Conservation (phyloP, 1,140 invertebrate species). For the Drosophila quadrilineata region DNA sequence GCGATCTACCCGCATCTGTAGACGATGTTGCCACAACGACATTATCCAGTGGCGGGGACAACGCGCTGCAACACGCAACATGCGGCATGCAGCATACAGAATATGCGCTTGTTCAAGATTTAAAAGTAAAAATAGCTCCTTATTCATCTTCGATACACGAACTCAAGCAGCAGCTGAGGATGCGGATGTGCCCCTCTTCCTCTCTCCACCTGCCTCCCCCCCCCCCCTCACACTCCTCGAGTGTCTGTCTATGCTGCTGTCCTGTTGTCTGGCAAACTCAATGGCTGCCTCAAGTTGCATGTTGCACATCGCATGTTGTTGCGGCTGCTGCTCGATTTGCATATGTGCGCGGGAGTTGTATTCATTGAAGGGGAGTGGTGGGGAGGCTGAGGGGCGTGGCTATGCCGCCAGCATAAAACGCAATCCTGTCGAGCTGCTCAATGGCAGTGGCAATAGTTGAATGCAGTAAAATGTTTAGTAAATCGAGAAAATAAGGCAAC, state of each 20-base stretch:
- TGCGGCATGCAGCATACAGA: not conserved
- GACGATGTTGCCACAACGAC: conserved; percentile 10
- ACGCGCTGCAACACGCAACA: not conserved
- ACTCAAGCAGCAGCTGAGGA: conserved; percentile 51
- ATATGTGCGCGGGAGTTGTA: conserved; percentile 46
- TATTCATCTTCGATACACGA: conserved; percentile 72
- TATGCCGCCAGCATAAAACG: conserved; percentile 31
- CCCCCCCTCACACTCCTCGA: no score
- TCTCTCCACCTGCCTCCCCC: not conserved
- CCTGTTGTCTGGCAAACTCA: conserved; percentile 18
- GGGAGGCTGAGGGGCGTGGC: conserved; percentile 2
- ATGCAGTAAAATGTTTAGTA: conserved; percentile 14
- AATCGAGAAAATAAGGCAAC: no score
- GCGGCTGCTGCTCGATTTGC: conserved; percentile 71
- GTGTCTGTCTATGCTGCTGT: no score
- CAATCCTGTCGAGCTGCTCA: conserved; percentile 10
- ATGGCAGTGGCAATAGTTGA: conserved; percentile 32
- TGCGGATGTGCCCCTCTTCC: conserved; percentile 17
- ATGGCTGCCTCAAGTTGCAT: conserved; percentile 48
- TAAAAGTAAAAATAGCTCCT: conserved; percentile 80
- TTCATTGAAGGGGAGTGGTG: conserved; percentile 12
- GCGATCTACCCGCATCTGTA: conserved; percentile 43
- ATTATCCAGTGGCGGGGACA: conserved; percentile 6
- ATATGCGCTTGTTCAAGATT: conserved; percentile 66
- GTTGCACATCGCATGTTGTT: conserved; percentile 72